Base-by-base conservation (phyloP, 2,888 invertebrate genomes). In the Sarcophaga subvicina region DNA sequence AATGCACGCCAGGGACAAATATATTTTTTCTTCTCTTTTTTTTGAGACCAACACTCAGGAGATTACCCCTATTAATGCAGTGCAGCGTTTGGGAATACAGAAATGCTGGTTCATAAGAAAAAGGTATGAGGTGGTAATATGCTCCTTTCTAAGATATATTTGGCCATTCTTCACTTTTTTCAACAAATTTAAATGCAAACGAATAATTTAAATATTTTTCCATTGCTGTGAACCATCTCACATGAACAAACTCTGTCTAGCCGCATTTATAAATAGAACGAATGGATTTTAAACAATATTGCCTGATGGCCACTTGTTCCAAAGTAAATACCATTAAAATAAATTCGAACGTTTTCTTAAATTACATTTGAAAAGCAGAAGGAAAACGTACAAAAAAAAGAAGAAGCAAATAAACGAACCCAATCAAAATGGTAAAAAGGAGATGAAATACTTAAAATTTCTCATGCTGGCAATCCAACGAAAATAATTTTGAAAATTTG, bases 241-340 rank as follows among this genome's bases (percentile, higher is more conserved):
- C 45, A 22, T 70, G 63, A 70, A 37, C 70, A 76, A 82, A 76
- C 59, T 66, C 59, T 71, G 76, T 82, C 82, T 82, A 82, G 82
- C 64, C 82, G 76, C 54, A 76, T 60, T 72, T 78, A 27, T 78
- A 17, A 69, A 69, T 37, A 67, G 27, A 49, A 67, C 17, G 54
- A 54, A 63, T 47, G 63, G 66, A 54, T 72, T 37, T 60, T 66
- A 77, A 77, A 66, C 64, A 59, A 67, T 62, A 11, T 25, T 47
- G 66, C 22, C 60, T 72, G 67, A 72, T 78, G 67, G 71, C 71
- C 77, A 83, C 66, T 83, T 83, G 71, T 47, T 25, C 64, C 14
- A 66, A 72, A 78, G 67, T 49, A 83, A 83, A 78, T 60, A 78
- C 60, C 66, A 73, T 83, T 78, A 54, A 83, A 83, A 78, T 73